A percentile compares a stretch with the other conserved stretches of the same genome.
Conservation (phyloP, 2,797 vertebrate species). For the Rhynchotus rufescens region DNA sequence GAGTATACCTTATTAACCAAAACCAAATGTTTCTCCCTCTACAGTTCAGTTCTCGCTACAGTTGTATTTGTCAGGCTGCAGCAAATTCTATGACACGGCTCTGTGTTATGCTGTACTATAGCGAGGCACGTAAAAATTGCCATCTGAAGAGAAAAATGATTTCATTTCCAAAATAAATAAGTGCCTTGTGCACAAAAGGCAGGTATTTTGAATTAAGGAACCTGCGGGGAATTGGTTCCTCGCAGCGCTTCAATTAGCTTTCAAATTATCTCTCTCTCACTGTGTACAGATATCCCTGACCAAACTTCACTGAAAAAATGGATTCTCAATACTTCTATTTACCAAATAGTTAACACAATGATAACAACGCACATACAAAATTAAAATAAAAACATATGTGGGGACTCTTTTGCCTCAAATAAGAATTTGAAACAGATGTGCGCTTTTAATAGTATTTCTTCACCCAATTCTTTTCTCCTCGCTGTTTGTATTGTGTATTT, state of each 20-base stretch:
- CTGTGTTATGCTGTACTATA: constrained; percentile 12
- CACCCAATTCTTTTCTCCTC: constrained; percentile 74
- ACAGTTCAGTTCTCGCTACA: constrained; percentile 6
- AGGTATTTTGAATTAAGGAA: constrained; percentile 54
- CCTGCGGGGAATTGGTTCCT: constrained; percentile 50
- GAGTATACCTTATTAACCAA: constrained; percentile 25
- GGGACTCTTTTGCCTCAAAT: constrained; percentile 65
- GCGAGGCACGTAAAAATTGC: constrained; percentile 41
- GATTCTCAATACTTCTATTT: constrained; percentile 82
- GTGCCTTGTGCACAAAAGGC: neutral
- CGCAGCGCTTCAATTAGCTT: constrained; percentile 78
- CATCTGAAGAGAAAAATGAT: constrained; percentile 63
- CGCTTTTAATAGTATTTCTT: constrained; percentile 82
- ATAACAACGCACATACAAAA: constrained; percentile 83
- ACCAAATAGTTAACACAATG: constrained; percentile 83
- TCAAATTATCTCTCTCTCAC: constrained; percentile 77
- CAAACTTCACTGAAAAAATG: constrained; percentile 80
- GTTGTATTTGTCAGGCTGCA: constrained; percentile 14
- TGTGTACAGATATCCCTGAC: constrained; percentile 78
- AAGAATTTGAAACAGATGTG: constrained; percentile 83
- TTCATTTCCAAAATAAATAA: constrained; percentile 71
- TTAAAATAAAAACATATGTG: constrained; percentile 84
- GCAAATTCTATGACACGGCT: constrained; percentile 3
- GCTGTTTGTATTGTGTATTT: constrained; percentile 72
- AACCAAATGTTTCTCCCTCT: constrained; percentile 45